Percentiles rank a stretch among this genome's conserved stretches.
Conservation (phyloP, 2,113 vertebrate species). For the Steatornis caripensis region DNA sequence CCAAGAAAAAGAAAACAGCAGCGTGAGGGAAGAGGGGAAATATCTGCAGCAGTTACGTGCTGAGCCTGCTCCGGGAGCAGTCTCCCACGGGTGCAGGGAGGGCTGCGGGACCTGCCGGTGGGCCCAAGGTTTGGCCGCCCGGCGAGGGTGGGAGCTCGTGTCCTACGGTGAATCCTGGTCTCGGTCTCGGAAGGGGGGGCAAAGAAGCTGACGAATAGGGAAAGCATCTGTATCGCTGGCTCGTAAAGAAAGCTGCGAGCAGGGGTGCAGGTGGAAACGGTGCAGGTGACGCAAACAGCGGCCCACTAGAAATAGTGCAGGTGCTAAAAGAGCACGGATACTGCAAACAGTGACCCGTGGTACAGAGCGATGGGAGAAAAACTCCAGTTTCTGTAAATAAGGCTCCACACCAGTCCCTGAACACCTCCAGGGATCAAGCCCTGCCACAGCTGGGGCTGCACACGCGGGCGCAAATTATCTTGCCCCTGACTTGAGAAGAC, state of each 20-base stretch:
- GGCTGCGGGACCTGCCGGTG: background rate
- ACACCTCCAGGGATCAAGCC: background rate
- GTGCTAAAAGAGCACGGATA: rapidly evolving
- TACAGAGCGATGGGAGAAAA: background rate
- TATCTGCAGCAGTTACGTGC: rapidly evolving
- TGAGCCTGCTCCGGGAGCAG: background rate
- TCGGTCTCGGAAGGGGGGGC: background rate
- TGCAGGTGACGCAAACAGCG: rapidly evolving
- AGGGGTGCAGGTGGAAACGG: background rate
- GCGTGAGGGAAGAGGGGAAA: background rate
- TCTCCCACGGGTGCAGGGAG: rapidly evolving
- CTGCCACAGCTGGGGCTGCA: background rate
- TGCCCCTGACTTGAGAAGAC: background rate
- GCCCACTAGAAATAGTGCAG: background rate
- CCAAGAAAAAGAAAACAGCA: background rate
- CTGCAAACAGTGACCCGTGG: background rate
- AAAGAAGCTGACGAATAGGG: background rate
- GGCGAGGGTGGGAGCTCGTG: rapidly evolving
- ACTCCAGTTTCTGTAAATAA: background rate
- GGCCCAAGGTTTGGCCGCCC: background rate
- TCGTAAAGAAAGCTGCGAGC: background rate
- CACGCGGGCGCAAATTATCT: background rate
- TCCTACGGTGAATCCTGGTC: background rate
- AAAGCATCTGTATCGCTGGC: background rate
- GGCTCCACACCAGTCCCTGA: background rate